These are phyloP conservation scores for Notoglanidium macrostoma DNA, from an alignment of 2,797 vertebrate species.

Conservation along the genomic window DNA sequence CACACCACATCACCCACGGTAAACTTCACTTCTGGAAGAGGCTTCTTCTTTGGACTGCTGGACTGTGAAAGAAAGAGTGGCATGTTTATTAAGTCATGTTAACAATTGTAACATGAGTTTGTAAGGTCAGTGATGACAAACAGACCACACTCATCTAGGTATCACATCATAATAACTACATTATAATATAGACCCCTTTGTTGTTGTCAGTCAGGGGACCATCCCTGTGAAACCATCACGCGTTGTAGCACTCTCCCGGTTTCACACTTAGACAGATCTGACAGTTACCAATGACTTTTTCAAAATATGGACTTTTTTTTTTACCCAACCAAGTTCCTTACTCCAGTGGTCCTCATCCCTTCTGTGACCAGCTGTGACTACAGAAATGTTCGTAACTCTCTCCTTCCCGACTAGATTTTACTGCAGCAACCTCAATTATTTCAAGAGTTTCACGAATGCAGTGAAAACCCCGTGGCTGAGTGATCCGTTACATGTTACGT, in stretches of 20 bases:
- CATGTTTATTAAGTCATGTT: not conserved
- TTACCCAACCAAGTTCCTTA: not conserved
- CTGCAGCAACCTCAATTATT: not conserved
- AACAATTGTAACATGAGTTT: not conserved
- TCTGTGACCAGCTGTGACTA: not conserved
- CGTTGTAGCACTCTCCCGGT: too few relatives aligned
- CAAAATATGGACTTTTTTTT: not conserved
- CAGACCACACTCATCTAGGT: not conserved
- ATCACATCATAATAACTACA: not conserved
- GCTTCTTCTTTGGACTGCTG: conserved; percentile 83
- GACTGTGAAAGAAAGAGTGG: conserved; percentile 64
- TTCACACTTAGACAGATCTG: not conserved
- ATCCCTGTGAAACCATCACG: not conserved
- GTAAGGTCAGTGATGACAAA: too few relatives aligned
- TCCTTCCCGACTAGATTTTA: not conserved
- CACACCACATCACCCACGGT: conserved; percentile 92
- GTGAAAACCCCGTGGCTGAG: not conserved
- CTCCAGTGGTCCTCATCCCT: too few relatives aligned
- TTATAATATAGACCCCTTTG: not conserved
- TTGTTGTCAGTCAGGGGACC: not conserved
- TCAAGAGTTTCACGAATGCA: not conserved
- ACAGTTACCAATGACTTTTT: not conserved
- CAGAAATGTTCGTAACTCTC: not conserved
- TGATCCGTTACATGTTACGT: not conserved
- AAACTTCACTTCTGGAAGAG: conserved; percentile 81